Evolutionary conservation across 2,888 invertebrate genomes (phyloP), one percentile per base, ranked within the genome.

Genomic region (Amblyjoppa proteus): DNA sequence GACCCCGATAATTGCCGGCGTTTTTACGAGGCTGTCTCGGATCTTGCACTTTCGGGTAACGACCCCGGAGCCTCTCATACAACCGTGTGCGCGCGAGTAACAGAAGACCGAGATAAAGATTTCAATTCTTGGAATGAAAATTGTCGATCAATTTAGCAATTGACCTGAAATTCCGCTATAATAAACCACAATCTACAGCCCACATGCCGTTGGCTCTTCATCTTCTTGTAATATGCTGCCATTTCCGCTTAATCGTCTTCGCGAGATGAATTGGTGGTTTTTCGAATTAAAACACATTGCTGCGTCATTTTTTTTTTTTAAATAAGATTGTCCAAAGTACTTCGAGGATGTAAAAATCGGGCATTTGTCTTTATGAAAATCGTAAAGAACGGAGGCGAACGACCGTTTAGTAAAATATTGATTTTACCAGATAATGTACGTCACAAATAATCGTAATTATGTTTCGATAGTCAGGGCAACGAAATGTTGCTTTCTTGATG

Each of bases 71-170:
- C 31, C 20, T 73, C 77, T 74, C 74, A 25, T 41, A 56, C 80
- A 53, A 68, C 51, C 68, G 68, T 83, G 82, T 73, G 58, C 70
- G 85, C 49, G 53, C 76, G 75, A 49, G 11, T 61, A 61, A 28
- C 83, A 53, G 75, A 85, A 85, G 64, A 87, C 87, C 87, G 87
- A 90, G 91, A 92, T 90, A 88, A 92, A 91, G 91, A 92, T 92
- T 93, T 92, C 91, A 92, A 92, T 93, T 92, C 92, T 87, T 87
- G 91, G 92, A 93, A 93, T 92, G 92, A 92, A 92, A 93, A 93
- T 93, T 92, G 92, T 88, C 90, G 92, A 92, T 93, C 93, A 92
- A 92, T 92, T 92, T 92, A 92, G 88, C 92, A 93, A 93, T 93
- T 92, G 92, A 91, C 92, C 92, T 92, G 90, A 91, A 92, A 93